Base-by-base conservation (phyloP, 2,797 vertebrate species). In the Champsocephalus esox region DNA sequence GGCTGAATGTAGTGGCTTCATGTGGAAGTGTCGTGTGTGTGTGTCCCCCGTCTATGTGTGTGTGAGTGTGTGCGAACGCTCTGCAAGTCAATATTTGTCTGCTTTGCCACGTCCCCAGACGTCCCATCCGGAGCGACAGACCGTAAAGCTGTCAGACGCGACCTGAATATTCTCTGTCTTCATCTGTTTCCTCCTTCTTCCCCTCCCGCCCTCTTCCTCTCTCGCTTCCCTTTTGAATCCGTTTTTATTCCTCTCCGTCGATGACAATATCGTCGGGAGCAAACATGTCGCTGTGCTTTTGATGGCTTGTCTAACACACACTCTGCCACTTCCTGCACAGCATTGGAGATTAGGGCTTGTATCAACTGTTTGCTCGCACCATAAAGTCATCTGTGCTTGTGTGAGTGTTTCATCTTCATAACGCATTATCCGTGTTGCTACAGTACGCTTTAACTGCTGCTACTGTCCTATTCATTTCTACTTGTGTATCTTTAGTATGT, bases 1-100 rank as follows among this genome's bases (percentile, higher is more conserved):
- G 74, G 81, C 69, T 87, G 88, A 90, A 90, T 94, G 89, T 85
- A 77, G 85, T 87, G 86, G 81, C 68, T 81, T 90, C 38, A 65
- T 83, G 88, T 89, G 84, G 69, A 90, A 88, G 63, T 60, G 87
- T 87, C 67, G 88, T 65, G 71, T 91, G 83, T 91, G 83, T 85
- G 56, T 87, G 83, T 87, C 76, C 54, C 34, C 44, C 12, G 14
- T 70, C 3, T 41, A 21, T 58, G 46, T 77, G 12, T 51, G 12
- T 76, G 60, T 32, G 72, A 21, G 75, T 17, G 75, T 16, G 52
- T 50, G 65, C 16, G 9, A 76, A 77, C 19, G 55, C 84, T 75
- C 88, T 81, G 87, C 88, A 59, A 93, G 92, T 94, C 94, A 95
- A 95, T 95, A 94, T 95, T 94, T 94, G 92, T 93, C 93, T 92